A percentile compares a stretch with the other conserved stretches of the same genome.
phyloP scores from a whole-genome alignment of 2,113 vertebrate species.

The Lepus timidus region DNA sequence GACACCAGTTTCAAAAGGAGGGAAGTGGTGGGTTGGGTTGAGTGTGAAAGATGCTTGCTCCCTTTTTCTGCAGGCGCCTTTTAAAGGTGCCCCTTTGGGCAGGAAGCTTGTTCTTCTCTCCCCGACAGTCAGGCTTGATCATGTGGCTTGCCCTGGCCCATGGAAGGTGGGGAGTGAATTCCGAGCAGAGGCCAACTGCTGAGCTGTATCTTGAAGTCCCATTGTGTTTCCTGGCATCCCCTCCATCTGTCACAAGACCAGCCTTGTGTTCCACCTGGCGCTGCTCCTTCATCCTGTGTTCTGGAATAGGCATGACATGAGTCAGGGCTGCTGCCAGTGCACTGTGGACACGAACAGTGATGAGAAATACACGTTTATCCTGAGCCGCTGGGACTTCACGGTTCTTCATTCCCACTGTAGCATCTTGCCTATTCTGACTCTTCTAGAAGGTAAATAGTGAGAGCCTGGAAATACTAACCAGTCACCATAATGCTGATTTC shows the following conservation, averaged over 20 bases:
- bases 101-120: neutral
- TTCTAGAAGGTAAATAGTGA: neutral
- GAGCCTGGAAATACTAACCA: neutral
- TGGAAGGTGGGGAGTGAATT: neutral
- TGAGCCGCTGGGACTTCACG: neutral
- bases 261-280: neutral
- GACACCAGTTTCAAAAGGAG: neutral
- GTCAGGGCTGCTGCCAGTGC: neutral
- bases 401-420: neutral
- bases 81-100: neutral
- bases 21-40: neutral
- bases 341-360: neutral
- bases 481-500: constrained; percentile 1
- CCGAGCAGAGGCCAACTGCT: neutral
- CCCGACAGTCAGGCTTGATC: neutral
- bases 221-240: neutral
- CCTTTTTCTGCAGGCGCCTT: neutral
- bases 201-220: neutral
- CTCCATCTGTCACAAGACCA: neutral
- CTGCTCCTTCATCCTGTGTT: neutral
- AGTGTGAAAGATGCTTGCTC: constrained; percentile 4
- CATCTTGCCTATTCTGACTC: neutral
- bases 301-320: neutral
- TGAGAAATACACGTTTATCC: neutral
- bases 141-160: neutral